Evolutionary conservation across 2,888 invertebrate genomes (phyloP).

Genomic region (Clusia tigrina): DNA sequence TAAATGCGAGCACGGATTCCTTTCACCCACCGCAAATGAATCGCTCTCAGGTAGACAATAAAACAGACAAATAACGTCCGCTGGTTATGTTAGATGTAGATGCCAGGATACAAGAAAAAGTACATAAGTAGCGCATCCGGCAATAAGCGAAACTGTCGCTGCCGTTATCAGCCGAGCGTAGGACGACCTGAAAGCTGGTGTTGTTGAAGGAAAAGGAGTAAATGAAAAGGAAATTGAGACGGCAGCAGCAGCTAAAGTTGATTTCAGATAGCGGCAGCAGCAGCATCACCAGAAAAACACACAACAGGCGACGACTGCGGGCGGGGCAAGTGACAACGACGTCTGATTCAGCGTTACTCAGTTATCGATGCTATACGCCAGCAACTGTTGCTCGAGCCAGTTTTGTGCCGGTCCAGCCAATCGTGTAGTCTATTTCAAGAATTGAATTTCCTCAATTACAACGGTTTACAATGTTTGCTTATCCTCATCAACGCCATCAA

Average conservation of each 20-base stretch:
- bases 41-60: constrained; percentile 25
- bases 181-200: no score
- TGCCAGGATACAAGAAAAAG: constrained; percentile 38
- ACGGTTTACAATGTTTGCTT: neutral
- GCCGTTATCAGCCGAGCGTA: neutral
- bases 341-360: no score
- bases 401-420: constrained; percentile 20
- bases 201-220: no score
- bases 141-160: neutral
- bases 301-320: no score
- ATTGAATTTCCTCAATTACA: constrained; percentile 22
- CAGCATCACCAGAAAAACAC: no score
- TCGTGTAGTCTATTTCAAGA: constrained; percentile 24
- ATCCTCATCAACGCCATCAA: neutral
- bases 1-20: neutral
- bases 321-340: no score
- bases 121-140: neutral
- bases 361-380: no score
- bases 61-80: constrained; percentile 37
- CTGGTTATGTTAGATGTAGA: constrained; percentile 38
- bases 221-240: no score
- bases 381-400: no score
- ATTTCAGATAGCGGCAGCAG: no score
- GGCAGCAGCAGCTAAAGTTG: no score
- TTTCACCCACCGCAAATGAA: neutral